Conservation (phyloP, 2,888 invertebrate genomes). For the Zelleria hepariella region DNA sequence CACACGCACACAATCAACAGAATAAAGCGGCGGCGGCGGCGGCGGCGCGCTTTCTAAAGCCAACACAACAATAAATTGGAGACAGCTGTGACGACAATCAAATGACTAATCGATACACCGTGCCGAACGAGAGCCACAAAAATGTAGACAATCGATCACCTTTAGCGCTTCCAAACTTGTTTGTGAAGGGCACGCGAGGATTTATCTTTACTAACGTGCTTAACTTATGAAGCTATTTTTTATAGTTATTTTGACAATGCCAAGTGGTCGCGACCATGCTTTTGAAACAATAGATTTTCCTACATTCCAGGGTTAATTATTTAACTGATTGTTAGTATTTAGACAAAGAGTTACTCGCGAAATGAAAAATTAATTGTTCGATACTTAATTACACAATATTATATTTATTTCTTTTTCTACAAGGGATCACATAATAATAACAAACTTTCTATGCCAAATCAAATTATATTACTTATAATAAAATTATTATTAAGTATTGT, state of each 20-base stretch:
- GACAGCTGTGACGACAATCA: neutral
- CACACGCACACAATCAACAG: no score
- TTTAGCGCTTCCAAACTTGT: neutral
- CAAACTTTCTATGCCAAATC: neutral
- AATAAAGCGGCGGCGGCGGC: no score
- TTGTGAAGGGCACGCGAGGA: neutral
- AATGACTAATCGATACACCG: neutral
- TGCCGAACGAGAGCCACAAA: neutral
- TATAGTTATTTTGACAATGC: no score
- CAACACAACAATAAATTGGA: neutral
- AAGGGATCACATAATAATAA: neutral
- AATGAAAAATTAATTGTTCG: neutral
- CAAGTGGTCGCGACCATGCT: no score
- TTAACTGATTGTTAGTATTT: neutral
- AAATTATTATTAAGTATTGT: no score
- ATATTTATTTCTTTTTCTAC: neutral
- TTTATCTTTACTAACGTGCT: neutral
- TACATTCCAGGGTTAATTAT: no score
- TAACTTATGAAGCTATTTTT: no score
- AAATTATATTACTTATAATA: neutral
- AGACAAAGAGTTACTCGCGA: neutral
- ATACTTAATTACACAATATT: neutral
- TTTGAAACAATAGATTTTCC: no score
- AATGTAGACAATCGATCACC: neutral
- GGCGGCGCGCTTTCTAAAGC: conserved; percentile 23